Conservation (phyloP, 2,797 vertebrate genomes). For the Carcharodon carcharias region DNA sequence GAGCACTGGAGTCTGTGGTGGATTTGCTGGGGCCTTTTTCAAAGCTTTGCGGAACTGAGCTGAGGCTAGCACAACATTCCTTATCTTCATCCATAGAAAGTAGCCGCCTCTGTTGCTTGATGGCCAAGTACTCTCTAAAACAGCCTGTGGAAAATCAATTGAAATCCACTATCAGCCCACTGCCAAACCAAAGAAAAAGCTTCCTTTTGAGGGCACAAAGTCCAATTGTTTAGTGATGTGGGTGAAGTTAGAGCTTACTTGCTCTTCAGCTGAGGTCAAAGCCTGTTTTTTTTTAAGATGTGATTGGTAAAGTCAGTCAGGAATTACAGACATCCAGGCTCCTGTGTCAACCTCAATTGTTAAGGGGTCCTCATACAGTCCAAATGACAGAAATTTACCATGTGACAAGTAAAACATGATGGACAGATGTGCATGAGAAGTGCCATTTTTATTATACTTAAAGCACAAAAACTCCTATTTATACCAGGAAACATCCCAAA, state of each 20-base stretch:
- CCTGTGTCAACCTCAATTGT: neutral
- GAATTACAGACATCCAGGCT: neutral
- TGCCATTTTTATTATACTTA: neutral
- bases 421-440: neutral
- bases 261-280: neutral
- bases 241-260: neutral
- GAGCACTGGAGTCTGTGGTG: conserved; percentile 60
- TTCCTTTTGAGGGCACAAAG: neutral
- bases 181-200: neutral
- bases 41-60: conserved; percentile 84
- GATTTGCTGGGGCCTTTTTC: conserved; percentile 65
- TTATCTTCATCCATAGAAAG: conserved; percentile 93
- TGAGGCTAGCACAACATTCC: conserved; percentile 85
- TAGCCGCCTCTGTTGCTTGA: conserved; percentile 90
- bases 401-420: neutral
- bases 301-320: neutral
- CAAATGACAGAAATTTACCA: neutral
- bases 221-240: neutral
- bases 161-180: neutral
- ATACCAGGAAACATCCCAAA: neutral
- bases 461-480: neutral
- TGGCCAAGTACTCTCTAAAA: conserved; percentile 97
- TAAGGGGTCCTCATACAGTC: neutral
- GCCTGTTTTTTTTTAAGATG: neutral
- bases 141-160: conserved; percentile 63